These are phyloP conservation scores for Blastomussa wellsi DNA, from an alignment of 92 coral and sea anemone genomes.

Conservation along the genomic window DNA sequence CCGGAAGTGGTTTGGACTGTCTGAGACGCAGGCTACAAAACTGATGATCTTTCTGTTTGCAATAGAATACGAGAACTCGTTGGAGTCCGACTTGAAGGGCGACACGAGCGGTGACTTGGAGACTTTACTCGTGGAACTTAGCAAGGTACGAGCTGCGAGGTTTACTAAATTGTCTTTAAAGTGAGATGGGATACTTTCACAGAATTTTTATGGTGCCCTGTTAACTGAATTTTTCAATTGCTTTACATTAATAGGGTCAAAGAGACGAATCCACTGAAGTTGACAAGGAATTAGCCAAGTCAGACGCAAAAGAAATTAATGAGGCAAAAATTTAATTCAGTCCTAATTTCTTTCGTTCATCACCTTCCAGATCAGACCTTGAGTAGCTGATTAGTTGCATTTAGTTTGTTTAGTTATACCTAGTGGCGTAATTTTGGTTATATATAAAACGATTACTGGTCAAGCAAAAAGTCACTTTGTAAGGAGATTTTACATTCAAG, in stretches of 20 bases:
- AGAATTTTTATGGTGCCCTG: not conserved
- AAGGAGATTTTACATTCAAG: too few species aligned
- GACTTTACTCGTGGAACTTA: constrained; percentile 72
- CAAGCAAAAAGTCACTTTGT: too few species aligned
- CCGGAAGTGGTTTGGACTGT: too few species aligned
- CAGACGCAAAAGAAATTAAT: constrained; percentile 73
- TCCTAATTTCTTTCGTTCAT: not conserved
- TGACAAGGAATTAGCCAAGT: constrained; percentile 72
- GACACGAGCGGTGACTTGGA: constrained; percentile 88
- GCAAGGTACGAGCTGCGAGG: constrained; percentile 65
- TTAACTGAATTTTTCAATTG: not conserved
- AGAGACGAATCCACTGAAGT: constrained; percentile 78
- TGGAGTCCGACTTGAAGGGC: constrained; percentile 83
- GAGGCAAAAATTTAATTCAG: constrained; percentile 58
- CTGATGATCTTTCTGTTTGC: not conserved
- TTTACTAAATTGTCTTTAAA: not conserved
- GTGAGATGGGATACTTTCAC: not conserved
- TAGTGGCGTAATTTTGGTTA: not conserved
- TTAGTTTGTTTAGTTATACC: too few species aligned
- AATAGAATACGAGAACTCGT: constrained; percentile 71
- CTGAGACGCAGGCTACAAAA: too few species aligned
- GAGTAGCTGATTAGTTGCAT: too few species aligned
- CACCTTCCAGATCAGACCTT: not conserved
- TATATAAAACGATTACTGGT: not conserved
- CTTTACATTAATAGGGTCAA: constrained; percentile 62